A percentile compares a stretch with the other conserved stretches of the same genome.
phyloP scores from a whole-genome alignment of 2,888 invertebrate genomes.

The Mythimna lalbum region DNA sequence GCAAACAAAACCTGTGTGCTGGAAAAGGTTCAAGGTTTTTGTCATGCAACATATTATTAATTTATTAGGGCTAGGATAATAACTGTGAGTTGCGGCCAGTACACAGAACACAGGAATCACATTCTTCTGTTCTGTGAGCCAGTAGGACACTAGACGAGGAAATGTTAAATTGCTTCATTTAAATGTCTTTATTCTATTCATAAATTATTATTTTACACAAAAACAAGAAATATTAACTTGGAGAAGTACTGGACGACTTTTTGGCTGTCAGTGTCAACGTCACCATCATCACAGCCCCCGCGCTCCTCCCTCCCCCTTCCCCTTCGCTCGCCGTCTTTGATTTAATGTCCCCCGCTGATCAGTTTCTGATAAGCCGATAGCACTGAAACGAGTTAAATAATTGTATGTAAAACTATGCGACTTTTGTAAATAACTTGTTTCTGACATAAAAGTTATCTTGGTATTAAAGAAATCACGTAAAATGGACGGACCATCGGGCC shows the following conservation, averaged over 20 bases:
- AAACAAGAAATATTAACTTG: neutral
- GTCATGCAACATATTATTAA: too few relatives aligned
- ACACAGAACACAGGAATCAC: too few relatives aligned
- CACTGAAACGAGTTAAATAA: neutral
- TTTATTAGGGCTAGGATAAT: too few relatives aligned
- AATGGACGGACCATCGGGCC: conserved; percentile 84
- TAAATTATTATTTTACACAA: too few relatives aligned
- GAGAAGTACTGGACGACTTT: conserved; percentile 16
- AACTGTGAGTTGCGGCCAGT: too few relatives aligned
- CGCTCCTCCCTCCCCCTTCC: too few relatives aligned
- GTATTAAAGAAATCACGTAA: conserved; percentile 23
- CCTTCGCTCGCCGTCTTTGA: neutral
- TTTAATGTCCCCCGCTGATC: conserved; percentile 1
- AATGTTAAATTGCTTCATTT: too few relatives aligned
- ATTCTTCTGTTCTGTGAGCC: too few relatives aligned
- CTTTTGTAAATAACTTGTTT: conserved; percentile 25
- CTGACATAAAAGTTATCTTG: conserved; percentile 30
- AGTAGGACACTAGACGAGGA: too few relatives aligned
- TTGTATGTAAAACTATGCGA: conserved; percentile 18
- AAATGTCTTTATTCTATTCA: too few relatives aligned
- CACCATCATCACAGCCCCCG: neutral
- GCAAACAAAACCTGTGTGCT: too few relatives aligned
- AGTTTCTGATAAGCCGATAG: conserved; percentile 5
- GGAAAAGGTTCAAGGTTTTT: too few relatives aligned
- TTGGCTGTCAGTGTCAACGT: conserved; percentile 27